Evolutionary conservation across 2,113 vertebrate species (phyloP).

Genomic region (Irena cyanogastra): DNA sequence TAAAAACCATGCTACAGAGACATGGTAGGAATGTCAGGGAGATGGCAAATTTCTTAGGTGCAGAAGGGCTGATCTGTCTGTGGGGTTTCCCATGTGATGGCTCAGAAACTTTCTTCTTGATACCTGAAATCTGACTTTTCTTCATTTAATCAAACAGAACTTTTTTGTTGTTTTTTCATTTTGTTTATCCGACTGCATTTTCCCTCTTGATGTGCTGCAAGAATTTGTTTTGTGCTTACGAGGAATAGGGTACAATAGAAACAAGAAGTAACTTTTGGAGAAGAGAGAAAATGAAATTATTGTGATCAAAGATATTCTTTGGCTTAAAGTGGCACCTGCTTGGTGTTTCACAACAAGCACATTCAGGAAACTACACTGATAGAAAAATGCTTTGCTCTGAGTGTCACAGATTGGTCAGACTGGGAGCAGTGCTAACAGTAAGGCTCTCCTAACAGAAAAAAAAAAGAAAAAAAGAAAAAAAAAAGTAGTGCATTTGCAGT

Average conservation of each 20-base stretch:
- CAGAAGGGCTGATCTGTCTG: neutral
- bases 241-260: neutral
- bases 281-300: neutral
- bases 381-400: neutral
- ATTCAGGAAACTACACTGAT: neutral
- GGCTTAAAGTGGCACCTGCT: neutral
- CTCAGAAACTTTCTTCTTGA: neutral
- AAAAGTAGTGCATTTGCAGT: neutral
- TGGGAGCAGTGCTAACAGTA: neutral
- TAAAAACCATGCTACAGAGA: neutral
- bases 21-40: neutral
- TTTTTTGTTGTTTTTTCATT: neutral
- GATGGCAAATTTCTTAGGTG: neutral
- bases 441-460: neutral
- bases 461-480: too few relatives aligned
- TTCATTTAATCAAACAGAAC: neutral
- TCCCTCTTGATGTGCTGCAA: neutral
- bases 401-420: neutral
- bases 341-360: neutral
- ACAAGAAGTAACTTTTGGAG: neutral
- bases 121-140: neutral
- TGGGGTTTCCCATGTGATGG: neutral
- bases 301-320: slow-evolving; percentile 1
- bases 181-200: neutral
- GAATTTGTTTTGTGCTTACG: neutral